Evolutionary conservation across 1,140 invertebrate species (phyloP), one percentile per base, ranked within the genome.

Genomic region (Planococcus citri): DNA sequence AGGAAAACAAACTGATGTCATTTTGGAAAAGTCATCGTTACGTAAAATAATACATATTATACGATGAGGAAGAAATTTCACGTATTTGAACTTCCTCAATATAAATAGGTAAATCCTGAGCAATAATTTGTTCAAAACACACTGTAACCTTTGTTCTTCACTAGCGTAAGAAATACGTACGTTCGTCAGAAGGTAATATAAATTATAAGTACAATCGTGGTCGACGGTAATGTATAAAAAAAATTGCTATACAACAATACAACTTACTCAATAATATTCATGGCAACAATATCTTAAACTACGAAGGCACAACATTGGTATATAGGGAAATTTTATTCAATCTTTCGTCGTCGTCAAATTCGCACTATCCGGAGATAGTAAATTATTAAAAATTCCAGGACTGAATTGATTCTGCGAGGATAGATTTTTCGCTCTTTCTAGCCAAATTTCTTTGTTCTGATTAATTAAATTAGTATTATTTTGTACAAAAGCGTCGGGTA

Each of bases 401-500:
- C 41, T 17, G 21, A 33, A 10, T 21, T 27, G 24, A 68, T 21
- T 68, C n/a, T 33, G 27, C 1, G 67, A 38, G 14, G 69, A 61
- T 51, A 71, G 24, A 51, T 71, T 70, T 27, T 37, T 60, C 12
- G 71, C 70, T 33, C 60, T 61, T 60, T 74, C 71, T 72, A 73
- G 73, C 77, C 77, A 79, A 37, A 74, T 61, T 17, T 74, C 71
- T n/a, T 69, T 68, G 61, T 76, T 72, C 67, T 74, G 70, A 51
- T 74, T 73, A 17, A 78, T 74, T 74, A 76, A 75, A 72, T 77
- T 78, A 76, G 90, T 94, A 79, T 95, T 94, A 74, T 91, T 85
- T 73, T 88, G 85, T 67, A 95, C 91, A 77, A 88, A 83, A 69
- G 84, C 82, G 79, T 95, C 93, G 27, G 93, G 90, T 73, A 87